These are phyloP conservation scores for Orthonevra nobilis DNA, from an alignment of 2,888 invertebrate genomes.

Conservation along the genomic window DNA sequence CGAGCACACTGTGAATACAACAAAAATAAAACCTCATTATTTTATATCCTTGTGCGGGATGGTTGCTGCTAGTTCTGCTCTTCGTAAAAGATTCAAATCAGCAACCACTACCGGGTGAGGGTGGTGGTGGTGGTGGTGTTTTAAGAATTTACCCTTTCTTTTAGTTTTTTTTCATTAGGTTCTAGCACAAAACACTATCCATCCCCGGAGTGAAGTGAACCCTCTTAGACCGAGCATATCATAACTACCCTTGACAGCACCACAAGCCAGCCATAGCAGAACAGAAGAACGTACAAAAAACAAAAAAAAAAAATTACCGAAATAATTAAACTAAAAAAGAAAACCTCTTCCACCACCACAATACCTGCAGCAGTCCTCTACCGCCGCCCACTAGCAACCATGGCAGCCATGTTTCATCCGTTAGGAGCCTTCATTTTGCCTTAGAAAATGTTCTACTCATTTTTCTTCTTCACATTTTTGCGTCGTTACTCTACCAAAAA, in stretches of 20 bases:
- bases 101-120: not conserved
- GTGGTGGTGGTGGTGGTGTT: not conserved
- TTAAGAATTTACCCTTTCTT: conserved; percentile 12
- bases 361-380: not conserved
- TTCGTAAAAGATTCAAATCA: conserved; percentile 2
- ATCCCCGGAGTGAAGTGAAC: not conserved
- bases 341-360: not conserved
- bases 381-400: conserved; percentile 24
- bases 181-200: conserved; percentile 5
- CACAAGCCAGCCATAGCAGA: not conserved
- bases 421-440: conserved; percentile 37
- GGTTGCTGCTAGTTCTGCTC: conserved; percentile 6
- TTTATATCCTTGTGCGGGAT: conserved; percentile 41
- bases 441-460: conserved; percentile 25
- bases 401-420: conserved; percentile 60
- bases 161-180: no score
- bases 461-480: conserved; percentile 27
- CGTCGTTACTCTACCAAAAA: no score
- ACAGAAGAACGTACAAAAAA: conserved; percentile 26
- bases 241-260: conserved; percentile 26
- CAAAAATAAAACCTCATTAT: conserved; percentile 36
- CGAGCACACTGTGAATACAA: not conserved
- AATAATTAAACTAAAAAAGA: conserved; percentile 1
- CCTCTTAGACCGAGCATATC: not conserved
- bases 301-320: conserved; percentile 18